phyloP scores from a whole-genome alignment of 2,888 invertebrate species.

The Troglohyphantes excavatus region DNA sequence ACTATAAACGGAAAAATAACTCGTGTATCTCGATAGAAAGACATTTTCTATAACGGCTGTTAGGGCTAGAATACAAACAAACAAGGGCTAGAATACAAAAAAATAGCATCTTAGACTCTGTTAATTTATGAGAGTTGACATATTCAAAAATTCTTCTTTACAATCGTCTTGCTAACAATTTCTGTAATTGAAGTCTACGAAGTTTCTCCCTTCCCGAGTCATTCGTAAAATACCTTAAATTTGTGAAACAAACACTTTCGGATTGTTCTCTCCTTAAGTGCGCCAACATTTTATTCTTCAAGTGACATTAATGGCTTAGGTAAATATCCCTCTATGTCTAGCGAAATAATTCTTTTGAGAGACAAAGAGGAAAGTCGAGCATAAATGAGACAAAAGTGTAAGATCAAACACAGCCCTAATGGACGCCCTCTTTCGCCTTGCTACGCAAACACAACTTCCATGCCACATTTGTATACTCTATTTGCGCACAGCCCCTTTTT shows the following conservation, averaged over 20 bases:
- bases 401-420: constrained; percentile 36
- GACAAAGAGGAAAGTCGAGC: neutral
- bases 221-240: neutral
- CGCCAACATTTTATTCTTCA: neutral
- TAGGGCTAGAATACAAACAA: too few relatives aligned
- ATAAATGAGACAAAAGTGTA: constrained; percentile 9
- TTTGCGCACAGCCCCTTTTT: constrained; percentile 55
- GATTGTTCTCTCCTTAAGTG: neutral
- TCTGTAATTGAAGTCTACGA: too few relatives aligned
- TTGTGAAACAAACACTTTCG: neutral
- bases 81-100: too few relatives aligned
- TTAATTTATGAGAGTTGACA: too few relatives aligned
- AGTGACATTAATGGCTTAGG: constrained; percentile 5
- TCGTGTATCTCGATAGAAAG: too few relatives aligned
- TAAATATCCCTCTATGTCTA: neutral
- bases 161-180: too few relatives aligned
- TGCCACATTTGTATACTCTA: constrained; percentile 44
- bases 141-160: too few relatives aligned
- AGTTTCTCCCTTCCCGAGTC: too few relatives aligned
- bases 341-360: neutral
- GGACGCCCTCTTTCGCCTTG: neutral
- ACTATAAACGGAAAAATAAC: too few relatives aligned
- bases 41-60: too few relatives aligned
- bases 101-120: too few relatives aligned
- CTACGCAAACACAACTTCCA: constrained; percentile 28